phyloP scores from a whole-genome alignment of 2,888 invertebrate genomes.

The Eristalinus aeneus region DNA sequence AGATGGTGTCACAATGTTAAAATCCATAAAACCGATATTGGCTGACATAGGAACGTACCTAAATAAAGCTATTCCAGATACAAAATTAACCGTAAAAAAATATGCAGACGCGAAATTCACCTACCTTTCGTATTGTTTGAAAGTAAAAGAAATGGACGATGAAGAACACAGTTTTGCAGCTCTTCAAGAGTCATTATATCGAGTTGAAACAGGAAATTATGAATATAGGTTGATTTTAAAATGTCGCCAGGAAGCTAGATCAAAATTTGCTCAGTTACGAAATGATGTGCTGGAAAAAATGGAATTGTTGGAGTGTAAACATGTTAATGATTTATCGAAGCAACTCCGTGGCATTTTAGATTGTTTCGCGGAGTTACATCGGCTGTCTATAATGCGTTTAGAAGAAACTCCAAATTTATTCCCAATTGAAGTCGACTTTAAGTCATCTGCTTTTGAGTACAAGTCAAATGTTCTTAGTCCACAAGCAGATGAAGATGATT shows the following conservation, averaged over 20 bases:
- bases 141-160: constrained; percentile 99
- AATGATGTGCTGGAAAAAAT: constrained; percentile 98
- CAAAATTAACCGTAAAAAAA: constrained; percentile 97
- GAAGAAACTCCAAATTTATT: constrained; percentile 89
- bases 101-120: constrained; percentile 99
- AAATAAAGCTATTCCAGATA: constrained; percentile 99
- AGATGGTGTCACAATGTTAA: constrained; percentile 93
- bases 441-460: constrained; percentile 95
- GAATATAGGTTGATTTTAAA: constrained; percentile 97
- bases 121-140: constrained; percentile 98
- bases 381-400: constrained; percentile 88
- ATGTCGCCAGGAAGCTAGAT: constrained; percentile 96
- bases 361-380: constrained; percentile 87
- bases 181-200: constrained; percentile 96
- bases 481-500: constrained; percentile 77
- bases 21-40: constrained; percentile 95
- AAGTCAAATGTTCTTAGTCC: constrained; percentile 81
- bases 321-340: constrained; percentile 96
- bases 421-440: constrained; percentile 97
- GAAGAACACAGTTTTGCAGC: constrained; percentile 97
- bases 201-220: constrained; percentile 99
- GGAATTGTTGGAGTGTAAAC: constrained; percentile 98
- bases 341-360: constrained; percentile 92
- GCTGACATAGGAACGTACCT: constrained; percentile 97
- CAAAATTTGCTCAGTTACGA: constrained; percentile 90